Percentiles rank a stretch among this genome's conserved stretches.
These are phyloP conservation scores for Leptodactylus fallax DNA, from an alignment of 2,797 vertebrate genomes.

Conservation along the genomic window DNA sequence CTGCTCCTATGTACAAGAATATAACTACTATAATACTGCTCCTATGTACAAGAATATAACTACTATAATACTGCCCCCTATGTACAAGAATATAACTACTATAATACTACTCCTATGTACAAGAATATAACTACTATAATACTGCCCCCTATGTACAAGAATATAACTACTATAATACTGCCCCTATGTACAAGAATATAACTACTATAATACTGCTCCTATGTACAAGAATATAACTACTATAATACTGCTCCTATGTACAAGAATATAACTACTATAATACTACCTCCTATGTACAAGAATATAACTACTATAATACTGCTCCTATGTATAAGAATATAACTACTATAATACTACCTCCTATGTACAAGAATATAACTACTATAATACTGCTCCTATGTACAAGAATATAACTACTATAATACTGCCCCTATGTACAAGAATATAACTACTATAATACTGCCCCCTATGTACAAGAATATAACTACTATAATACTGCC, in stretches of 20 bases:
- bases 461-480: no score
- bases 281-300: neutral
- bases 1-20: neutral
- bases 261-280: conserved; percentile 17
- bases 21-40: conserved; percentile 3
- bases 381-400: conserved; percentile 9
- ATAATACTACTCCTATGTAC: conserved; percentile 6
- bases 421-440: neutral
- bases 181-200: conserved; percentile 10
- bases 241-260: neutral
- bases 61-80: neutral
- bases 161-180: conserved; percentile 12
- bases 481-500: no score
- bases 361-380: conserved; percentile 13
- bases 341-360: conserved; percentile 6
- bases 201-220: neutral
- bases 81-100: conserved; percentile 6
- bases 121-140: conserved; percentile 5
- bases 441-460: no score
- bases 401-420: neutral
- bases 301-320: conserved; percentile 18
- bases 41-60: no score
- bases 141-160: neutral
- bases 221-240: no score
- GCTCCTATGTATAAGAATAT: conserved; percentile 3